Conservation (phyloP, 1,140 invertebrate genomes). For the Andrena cerasifolii region DNA sequence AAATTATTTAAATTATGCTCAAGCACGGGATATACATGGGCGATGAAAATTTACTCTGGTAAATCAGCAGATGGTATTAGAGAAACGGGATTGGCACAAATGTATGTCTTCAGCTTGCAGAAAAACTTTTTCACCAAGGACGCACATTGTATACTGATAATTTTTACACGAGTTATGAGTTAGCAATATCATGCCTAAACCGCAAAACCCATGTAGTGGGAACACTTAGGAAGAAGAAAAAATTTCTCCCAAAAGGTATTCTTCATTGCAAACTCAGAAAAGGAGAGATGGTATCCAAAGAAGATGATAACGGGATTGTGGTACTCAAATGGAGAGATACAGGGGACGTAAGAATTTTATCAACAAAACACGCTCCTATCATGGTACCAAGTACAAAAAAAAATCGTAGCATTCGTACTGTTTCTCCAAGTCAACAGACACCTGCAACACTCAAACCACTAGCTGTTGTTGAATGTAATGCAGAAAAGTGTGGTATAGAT, state of each 20-base stretch:
- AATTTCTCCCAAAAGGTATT: slow-evolving; percentile 59
- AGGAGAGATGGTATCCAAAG: slow-evolving; percentile 70
- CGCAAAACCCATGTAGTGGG: slow-evolving; percentile 80
- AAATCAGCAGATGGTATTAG: slow-evolving; percentile 46
- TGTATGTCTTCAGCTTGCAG: slow-evolving; percentile 53
- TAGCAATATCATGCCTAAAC: slow-evolving; percentile 59
- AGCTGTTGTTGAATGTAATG: slow-evolving; percentile 77
- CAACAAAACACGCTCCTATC: slow-evolving; percentile 57
- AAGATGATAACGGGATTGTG: slow-evolving; percentile 75
- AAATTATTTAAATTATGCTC: slow-evolving; percentile 70
- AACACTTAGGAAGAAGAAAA: slow-evolving; percentile 77
- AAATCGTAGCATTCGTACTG: slow-evolving; percentile 38
- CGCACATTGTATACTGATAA: slow-evolving; percentile 63
- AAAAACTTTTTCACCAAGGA: slow-evolving; percentile 56
- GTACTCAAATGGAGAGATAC: slow-evolving; percentile 69
- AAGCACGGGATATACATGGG: slow-evolving; percentile 61
- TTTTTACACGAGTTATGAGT: slow-evolving; percentile 60
- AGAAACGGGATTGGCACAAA: slow-evolving; percentile 45
- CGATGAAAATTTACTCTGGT: slow-evolving; percentile 68
- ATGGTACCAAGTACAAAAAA: slow-evolving; percentile 42
- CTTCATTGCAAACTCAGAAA: slow-evolving; percentile 73
- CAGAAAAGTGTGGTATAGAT: slow-evolving; percentile 69
- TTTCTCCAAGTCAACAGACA: slow-evolving; percentile 41
- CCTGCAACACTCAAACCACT: slow-evolving; percentile 70
- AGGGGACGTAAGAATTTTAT: slow-evolving; percentile 64